Evolutionary conservation across 2,888 invertebrate genomes (phyloP), one percentile per base, ranked within the genome.

Genomic region (Tridacna gigas): DNA sequence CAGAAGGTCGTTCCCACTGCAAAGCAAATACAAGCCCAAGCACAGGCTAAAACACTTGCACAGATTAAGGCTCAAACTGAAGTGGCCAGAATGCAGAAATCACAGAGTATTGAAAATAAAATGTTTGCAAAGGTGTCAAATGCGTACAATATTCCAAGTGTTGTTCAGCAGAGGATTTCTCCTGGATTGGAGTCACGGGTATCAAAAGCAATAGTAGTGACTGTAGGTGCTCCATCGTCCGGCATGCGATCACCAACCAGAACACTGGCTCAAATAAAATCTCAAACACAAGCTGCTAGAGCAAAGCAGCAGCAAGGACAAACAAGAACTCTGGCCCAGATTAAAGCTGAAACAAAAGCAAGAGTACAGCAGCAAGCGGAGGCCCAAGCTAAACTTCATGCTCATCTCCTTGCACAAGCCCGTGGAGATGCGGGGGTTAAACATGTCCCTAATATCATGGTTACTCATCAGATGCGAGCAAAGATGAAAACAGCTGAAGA

Each of bases 281-380:
- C 94, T 48, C 93, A 94, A 87, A 93, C 92, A 20, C 91, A 91
- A 76, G 92, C 91, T 76, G 92, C 91, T 26, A 82, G 84, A 71
- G 88, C 80, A 69, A 89, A 88, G 77, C 37, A 37, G n/a, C 80
- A 71, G 0, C 88, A 86, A 73, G 80, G 83, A 61, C 90, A 89
- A 74, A 94, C 94, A 15, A 83, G 94, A 77, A 94, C 94, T n/a
- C 89, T 94, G 22, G 94, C 94, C 63, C 93, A 94, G 81, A 94
- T 94, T 65, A 94, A 94, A 79, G 90, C 90, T 26, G 89, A 91
- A 71, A 89, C 91, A 5, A 90, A 90, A 77, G 89, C 89, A n/a
- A 82, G 84, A 51, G 86, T 86, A 26, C 86, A 89, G 45, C 89
- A 89, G 66, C 88, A 86, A n/a, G 83, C 82, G 20, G 79, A 86